A percentile compares a stretch with the other conserved stretches of the same genome.
Evolutionary conservation across 2,888 invertebrate genomes (phyloP).

Genomic region (Dinocampus coccinellae): DNA sequence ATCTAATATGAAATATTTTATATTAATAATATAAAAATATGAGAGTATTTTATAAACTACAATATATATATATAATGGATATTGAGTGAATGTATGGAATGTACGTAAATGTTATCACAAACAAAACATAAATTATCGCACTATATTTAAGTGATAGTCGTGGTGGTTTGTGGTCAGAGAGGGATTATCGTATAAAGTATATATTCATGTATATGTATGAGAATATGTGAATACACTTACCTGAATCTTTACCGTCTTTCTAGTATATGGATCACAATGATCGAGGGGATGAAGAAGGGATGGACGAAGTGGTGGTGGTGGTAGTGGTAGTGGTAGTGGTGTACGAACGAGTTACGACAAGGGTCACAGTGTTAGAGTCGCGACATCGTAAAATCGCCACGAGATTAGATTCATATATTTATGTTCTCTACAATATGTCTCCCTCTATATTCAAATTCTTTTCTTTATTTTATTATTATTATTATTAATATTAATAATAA

Average conservation of each 20-base stretch:
- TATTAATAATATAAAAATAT: too few relatives aligned
- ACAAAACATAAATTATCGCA: constrained; percentile 54
- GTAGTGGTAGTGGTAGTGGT: too few relatives aligned
- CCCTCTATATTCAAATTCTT: not conserved
- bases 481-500: too few relatives aligned
- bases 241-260: constrained; percentile 33
- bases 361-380: constrained; percentile 45
- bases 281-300: too few relatives aligned
- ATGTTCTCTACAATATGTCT: not conserved
- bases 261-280: too few relatives aligned
- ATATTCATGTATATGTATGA: not conserved
- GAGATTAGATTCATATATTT: not conserved
- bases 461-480: not conserved
- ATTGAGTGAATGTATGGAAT: constrained; percentile 25
- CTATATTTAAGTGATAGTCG: constrained; percentile 44
- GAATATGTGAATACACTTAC: not conserved
- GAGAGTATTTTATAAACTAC: too few relatives aligned
- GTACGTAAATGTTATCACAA: constrained; percentile 44
- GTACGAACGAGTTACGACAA: constrained; percentile 44
- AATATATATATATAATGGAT: not conserved
- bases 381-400: constrained; percentile 17
- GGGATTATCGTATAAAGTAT: constrained; percentile 25
- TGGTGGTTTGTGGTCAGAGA: constrained; percentile 43
- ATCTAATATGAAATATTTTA: too few relatives aligned
- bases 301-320: too few relatives aligned